Evolutionary conservation across 2,113 vertebrate species (phyloP).

Genomic region (Tiliqua scincoides): DNA sequence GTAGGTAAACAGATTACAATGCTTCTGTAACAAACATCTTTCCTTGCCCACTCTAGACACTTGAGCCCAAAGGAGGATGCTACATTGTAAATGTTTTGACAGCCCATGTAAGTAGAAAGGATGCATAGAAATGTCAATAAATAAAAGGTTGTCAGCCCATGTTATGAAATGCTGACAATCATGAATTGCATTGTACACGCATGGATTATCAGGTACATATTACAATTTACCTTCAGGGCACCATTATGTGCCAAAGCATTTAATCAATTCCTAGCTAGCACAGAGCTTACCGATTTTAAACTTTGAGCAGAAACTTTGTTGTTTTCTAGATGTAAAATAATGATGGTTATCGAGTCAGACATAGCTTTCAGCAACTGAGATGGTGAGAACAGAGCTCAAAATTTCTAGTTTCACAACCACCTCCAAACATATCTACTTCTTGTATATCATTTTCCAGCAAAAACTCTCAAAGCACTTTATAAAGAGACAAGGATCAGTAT

Average conservation of each 20-base stretch:
- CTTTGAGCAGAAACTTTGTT: background rate
- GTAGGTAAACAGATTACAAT: background rate
- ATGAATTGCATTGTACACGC: background rate
- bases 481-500: background rate
- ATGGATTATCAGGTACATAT: background rate
- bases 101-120: no score
- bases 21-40: background rate
- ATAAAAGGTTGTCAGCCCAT: background rate
- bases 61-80: background rate
- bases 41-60: background rate
- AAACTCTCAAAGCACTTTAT: background rate
- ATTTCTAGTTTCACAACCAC: background rate
- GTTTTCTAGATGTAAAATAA: background rate
- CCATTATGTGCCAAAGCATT: background rate
- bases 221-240: background rate
- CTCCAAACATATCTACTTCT: background rate
- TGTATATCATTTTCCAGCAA: background rate
- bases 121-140: no score
- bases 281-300: background rate
- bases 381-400: background rate
- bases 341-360: background rate
- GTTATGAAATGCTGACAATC: background rate
- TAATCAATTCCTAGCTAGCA: background rate
- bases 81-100: no score
- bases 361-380: background rate